Evolutionary conservation across 2,888 invertebrate species (phyloP).

Genomic region (Galeopsomyia nigrocyanea): DNA sequence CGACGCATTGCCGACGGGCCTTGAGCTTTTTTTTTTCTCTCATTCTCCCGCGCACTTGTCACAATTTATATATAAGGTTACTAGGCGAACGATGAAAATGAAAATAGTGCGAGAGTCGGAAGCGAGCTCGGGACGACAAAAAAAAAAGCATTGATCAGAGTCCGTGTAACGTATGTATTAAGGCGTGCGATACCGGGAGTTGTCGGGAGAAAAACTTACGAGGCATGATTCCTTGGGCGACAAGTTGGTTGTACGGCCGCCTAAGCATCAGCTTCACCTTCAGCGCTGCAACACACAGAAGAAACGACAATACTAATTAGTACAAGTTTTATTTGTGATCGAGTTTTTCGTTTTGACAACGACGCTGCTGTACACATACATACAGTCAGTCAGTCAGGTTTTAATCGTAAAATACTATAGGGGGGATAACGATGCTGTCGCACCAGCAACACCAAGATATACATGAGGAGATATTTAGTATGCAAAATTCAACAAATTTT

Average conservation of each 20-base stretch:
- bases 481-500: not conserved
- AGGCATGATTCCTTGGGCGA: conserved; percentile 98
- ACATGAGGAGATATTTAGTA: not conserved
- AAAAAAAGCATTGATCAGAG: no score
- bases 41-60: no score
- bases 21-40: no score
- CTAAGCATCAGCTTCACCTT: conserved; percentile 97
- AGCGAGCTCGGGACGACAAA: not conserved
- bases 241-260: conserved; percentile 93
- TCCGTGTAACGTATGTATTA: conserved; percentile 15
- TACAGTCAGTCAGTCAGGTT: no score
- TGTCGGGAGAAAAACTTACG: conserved; percentile 80
- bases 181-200: conserved; percentile 1
- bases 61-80: not conserved
- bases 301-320: conserved; percentile 18
- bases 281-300: conserved; percentile 82
- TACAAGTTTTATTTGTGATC: not conserved
- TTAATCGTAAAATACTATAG: no score
- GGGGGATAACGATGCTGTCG: no score
- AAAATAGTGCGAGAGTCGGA: not conserved
- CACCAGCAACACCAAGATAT: not conserved
- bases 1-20: no score
- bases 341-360: no score
- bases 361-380: no score
- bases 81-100: conserved; percentile 6